Percentiles rank a stretch among this genome's conserved stretches.
Evolutionary conservation across 2,888 invertebrate genomes (phyloP).

Genomic region (Aphidius colemani): DNA sequence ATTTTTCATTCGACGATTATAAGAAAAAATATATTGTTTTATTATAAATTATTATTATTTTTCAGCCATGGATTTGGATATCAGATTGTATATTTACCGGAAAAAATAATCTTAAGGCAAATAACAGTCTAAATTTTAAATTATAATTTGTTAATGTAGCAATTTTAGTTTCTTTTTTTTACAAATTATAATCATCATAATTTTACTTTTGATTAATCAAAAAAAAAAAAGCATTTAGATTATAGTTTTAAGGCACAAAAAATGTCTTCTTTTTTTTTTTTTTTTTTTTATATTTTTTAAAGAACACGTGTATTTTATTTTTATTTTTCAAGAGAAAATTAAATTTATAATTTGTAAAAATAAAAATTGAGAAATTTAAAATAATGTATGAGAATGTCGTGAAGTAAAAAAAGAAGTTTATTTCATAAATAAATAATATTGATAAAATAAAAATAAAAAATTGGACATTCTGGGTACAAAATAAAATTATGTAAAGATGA

Average conservation of each 20-base stretch:
- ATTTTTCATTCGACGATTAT: conserved; percentile 19
- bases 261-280: too few relatives aligned
- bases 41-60: conserved; percentile 39
- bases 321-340: too few relatives aligned
- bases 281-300: too few relatives aligned
- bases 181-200: background rate
- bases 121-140: conserved; percentile 37
- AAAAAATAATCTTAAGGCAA: conserved; percentile 24
- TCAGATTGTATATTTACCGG: conserved; percentile 50
- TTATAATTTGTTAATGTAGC: conserved; percentile 37
- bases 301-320: too few relatives aligned
- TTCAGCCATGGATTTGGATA: conserved; percentile 45
- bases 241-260: background rate
- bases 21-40: conserved; percentile 35
- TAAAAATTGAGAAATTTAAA: conserved; percentile 20
- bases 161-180: conserved; percentile 39
- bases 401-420: background rate
- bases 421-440: background rate
- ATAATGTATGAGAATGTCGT: conserved; percentile 35
- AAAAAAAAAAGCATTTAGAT: conserved; percentile 3
- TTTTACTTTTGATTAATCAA: background rate
- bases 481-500: background rate
- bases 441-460: conserved; percentile 3
- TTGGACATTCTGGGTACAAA: conserved; percentile 27
- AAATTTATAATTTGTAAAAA: background rate